Base-by-base conservation (phyloP, 2,888 invertebrate genomes). In the Hymenopus coronatus region DNA sequence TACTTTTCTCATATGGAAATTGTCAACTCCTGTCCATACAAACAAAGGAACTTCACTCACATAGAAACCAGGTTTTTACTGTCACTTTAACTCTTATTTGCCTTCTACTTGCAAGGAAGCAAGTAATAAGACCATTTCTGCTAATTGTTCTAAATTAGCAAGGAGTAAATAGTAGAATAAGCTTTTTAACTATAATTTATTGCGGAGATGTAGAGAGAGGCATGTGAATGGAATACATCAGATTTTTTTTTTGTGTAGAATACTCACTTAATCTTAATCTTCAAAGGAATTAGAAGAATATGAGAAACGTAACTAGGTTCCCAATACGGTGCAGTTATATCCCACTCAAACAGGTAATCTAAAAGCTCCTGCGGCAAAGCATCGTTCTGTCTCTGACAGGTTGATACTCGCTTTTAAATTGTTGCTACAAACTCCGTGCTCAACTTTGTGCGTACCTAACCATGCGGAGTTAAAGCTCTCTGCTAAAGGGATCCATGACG, bases 351-450 rank as follows among this genome's bases (percentile, higher is more conserved):
- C 87, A 87, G 87, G 33, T 87, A 87, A 87, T 87, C 87, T 87
- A 82, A 82, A 33, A 87, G 33, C 82, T 40, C 87, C 87, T 25
- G 82, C 12, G 87, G 87, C 82, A 82, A 40, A 27, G 82, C 40
- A 27, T 87, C 82, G 33, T 82, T 87, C 87, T 87, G 87, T 20
- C 25, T 3, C 82, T 87, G 87, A 87, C 87, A 87, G 82, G n/a
- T 87, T 27, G 82, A 15, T 33, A n/a, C 33, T n/a, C 87, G 28
- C 82, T 87, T 87, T 87, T 87, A 87, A 82, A 87, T 87, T 87
- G 82, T 87, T 87, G 87, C 27, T 87, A 87, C 87, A 82, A 87
- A 87, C 87, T 82, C 82, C 40, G 40, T 33, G 27, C 87, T 28
- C 30, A 27, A 82, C 87, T 87, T 87, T 87, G 87, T 87, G 82